Evolutionary conservation across 1,140 invertebrate species (phyloP), one percentile per base, ranked within the genome.

Genomic region (Chironomus striatipennis): DNA sequence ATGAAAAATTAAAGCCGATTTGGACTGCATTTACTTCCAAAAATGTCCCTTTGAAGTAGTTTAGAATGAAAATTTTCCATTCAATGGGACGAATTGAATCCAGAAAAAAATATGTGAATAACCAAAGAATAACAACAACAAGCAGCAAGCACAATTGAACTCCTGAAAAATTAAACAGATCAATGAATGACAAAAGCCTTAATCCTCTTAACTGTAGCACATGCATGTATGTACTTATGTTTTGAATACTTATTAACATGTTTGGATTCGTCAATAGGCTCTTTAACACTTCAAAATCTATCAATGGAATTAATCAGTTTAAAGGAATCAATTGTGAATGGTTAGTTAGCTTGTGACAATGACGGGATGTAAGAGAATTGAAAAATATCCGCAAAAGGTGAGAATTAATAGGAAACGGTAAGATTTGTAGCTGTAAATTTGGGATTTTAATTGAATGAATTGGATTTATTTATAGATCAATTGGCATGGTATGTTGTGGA

Each of bases 191-290:
- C 47, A 57, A 57, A 10, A 57, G n/a, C 47, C 7, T 57, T 57
- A 70, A 70, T 70, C 65, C 20, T 18, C 65, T 70, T 70, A 18
- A 18, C n/a, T n/a, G 65, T 70, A 70, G 65, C 65, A 18, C 20
- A 21, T 70, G 65, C n/a, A 15, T 67, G 64, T 20, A 17, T 70
- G 17, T 57, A 57, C 47, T 70, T 18, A 70, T 70, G 65, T 70
- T 70, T 18, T 70, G 65, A 70, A 18, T 70, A 10, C 65, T 70
- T n/a, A 70, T 70, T 70, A 70, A 70, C 65, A 70, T 70, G 65
- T 70, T 70, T 70, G 20, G 17, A 70, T 12, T 57, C n/a, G 47
- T 57, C 47, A 57, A 57, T 57, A 57, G 47, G n/a, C 47, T 57
- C n/a, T 57, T n/a, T 70, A 21, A 17, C n/a, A 9, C 24, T 34